Base-by-base conservation (phyloP, 2,113 vertebrate species). In the Amphiprion ocellaris region DNA sequence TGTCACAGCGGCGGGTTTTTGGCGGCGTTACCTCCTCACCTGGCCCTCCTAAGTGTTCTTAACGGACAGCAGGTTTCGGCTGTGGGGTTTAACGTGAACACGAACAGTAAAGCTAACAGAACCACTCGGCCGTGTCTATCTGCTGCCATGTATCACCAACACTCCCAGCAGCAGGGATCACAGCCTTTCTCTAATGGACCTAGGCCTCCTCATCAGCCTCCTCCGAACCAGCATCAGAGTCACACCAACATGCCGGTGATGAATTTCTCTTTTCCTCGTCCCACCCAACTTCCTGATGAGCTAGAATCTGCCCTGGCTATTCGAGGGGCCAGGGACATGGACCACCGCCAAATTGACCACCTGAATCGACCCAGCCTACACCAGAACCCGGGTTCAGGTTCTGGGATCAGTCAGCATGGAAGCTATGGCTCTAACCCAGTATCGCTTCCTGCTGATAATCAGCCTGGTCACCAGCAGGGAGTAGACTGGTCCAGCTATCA, bases 101-200 rank as follows among this genome's bases (percentile, higher is more conserved):
- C 41, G 3, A 85, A 74, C 66, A 3, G 33, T 8, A 89, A 81
- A 77, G 65, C 59, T 12, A 52, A 50, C 23, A 79, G n/a, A 79
- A 55, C 50, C 16, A 49, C 76, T 17, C 52, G 1, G 39, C 60
- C 4, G 4, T 37, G 30, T 80, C 28, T 0, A 3, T 50, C 69
- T 53, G 23, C 60, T 89, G 79, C 90, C 23, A 97, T 97, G 96
- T 96, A 95, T 79, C 92, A 93, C 87, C 92, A 95, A 73, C 94
- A 93, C 86, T 95, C 95, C 81, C 95, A 93, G 86, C 96, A 95
- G 65, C 94, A 95, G 92, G 96, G 95, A 83, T 39, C 93, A 0
- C 92, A 88, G 68, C 50, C 83, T 75, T 95, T 96, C 65, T 88
- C 94, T 68, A 94, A 92, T 33, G 73, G 77, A 63, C 93, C 87